phyloP scores from a whole-genome alignment of 2,113 vertebrate genomes.

The Cyanistes caeruleus region DNA sequence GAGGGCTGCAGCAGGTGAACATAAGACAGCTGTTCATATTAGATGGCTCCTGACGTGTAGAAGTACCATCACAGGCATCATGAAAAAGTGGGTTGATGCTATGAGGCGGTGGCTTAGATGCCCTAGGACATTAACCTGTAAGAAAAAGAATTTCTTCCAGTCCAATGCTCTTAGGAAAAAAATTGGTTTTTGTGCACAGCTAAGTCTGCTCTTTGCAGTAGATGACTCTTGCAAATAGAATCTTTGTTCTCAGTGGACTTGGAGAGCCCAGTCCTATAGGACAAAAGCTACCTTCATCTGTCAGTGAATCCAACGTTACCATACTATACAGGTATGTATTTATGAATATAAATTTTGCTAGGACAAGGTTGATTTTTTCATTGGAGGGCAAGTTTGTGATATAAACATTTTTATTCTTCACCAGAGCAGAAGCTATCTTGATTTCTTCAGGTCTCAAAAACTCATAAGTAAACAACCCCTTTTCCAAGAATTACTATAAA shows the following conservation, averaged over 20 bases:
- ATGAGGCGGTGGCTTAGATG: background rate
- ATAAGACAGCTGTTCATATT: too few relatives aligned
- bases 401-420: background rate
- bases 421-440: background rate
- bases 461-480: background rate
- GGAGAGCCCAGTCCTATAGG: background rate
- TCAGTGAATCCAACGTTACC: background rate
- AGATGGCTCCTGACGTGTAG: background rate
- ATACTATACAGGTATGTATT: background rate
- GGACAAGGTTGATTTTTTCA: background rate
- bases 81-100: background rate
- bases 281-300: background rate
- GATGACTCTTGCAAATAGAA: background rate
- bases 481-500: background rate
- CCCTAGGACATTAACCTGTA: background rate
- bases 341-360: background rate
- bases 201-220: background rate
- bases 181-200: accelerated
- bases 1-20: background rate
- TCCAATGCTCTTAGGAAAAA: background rate
- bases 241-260: background rate
- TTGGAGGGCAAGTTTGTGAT: background rate
- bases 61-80: background rate
- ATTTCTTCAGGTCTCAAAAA: background rate
- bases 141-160: background rate